Conservation (phyloP, 2,888 invertebrate genomes). For the Azorinus chamasolen region DNA sequence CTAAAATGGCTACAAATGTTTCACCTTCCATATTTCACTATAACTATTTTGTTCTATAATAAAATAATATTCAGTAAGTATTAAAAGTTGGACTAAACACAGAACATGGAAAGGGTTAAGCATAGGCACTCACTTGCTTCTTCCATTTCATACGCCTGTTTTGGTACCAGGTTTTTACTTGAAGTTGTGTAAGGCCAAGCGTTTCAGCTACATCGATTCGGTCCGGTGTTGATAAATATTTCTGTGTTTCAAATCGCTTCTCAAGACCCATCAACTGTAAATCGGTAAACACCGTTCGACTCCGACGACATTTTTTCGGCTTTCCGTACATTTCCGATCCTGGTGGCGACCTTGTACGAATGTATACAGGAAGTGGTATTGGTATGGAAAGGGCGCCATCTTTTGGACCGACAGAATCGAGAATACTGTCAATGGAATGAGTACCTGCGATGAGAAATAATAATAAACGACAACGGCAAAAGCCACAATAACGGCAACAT, state of each 20-base stretch:
- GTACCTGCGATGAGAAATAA: slow-evolving; percentile 5
- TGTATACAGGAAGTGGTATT: slow-evolving; percentile 83
- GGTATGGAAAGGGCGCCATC: slow-evolving; percentile 69
- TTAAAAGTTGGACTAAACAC: no score
- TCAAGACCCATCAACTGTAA: slow-evolving; percentile 86
- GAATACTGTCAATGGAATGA: slow-evolving; percentile 61
- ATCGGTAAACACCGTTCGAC: slow-evolving; percentile 85
- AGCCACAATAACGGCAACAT: no score
- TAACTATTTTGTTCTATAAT: no score
- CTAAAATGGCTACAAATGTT: no score
- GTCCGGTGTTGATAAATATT: slow-evolving; percentile 87
- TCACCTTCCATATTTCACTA: no score
- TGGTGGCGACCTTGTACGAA: slow-evolving; percentile 77
- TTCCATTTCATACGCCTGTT: slow-evolving; percentile 88
- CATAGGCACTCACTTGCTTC: slow-evolving; percentile 86
- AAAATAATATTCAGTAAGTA: no score
- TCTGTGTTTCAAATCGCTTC: slow-evolving; percentile 86
- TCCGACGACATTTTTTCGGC: slow-evolving; percentile 82
- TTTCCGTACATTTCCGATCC: slow-evolving; percentile 72
- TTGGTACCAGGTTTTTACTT: slow-evolving; percentile 88
- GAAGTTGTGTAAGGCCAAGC: slow-evolving; percentile 87
- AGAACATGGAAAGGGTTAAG: no score
- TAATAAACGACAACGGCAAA: neutral
- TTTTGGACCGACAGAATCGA: slow-evolving; percentile 47
- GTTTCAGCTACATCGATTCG: slow-evolving; percentile 86